Base-by-base conservation (phyloP, 2,888 invertebrate species). In the Pseudoips prasinana region DNA sequence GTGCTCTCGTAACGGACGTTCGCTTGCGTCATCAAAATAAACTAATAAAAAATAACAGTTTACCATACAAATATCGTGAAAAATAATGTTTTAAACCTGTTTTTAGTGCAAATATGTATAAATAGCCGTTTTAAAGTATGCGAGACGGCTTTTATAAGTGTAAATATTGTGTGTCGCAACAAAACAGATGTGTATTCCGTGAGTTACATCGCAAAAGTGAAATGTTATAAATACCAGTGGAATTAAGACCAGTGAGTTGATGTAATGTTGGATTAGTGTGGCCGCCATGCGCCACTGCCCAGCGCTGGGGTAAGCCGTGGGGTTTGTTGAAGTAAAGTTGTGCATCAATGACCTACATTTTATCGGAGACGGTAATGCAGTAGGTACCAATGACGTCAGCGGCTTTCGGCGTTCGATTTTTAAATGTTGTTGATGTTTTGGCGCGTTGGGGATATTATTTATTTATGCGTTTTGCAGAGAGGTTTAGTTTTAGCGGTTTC, bases 11-110 rank as follows among this genome's bases (percentile, higher is more conserved):
- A 58, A 50, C 55, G 49, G 58, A 19, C 32, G 47, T 41, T 8
- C 41, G 58, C 26, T 47, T 29, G 63, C 63, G 65, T 66, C 66
- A 73, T 51, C 59, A 69, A 64, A 73, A 73, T 62, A 80, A 73
- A 73, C 65, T 64, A 44, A 45, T 53, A 42, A 44, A 47, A 29
- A 46, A 46, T 40, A 58, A 2, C 2, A 14, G 14, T 31, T 45
- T 22, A 39, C 41, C 47, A 46, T 39, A 39, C 32, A 39, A 45
- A 40, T 40, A 45, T 18, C 33, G 7, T 14, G 14, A 35, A 36
- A 47, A 14, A 3, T 14, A 14, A 3, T 3, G 14, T 14, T 14
- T 14, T 14, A 3, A 14, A 14, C 2, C n/a, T 14, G 5, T 14
- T 14, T 14, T 14, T 3, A 14, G 14, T 14, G 14, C 5, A 3